phyloP scores from a whole-genome alignment of 2,113 vertebrate genomes.

The Bolborhynchus lineola region DNA sequence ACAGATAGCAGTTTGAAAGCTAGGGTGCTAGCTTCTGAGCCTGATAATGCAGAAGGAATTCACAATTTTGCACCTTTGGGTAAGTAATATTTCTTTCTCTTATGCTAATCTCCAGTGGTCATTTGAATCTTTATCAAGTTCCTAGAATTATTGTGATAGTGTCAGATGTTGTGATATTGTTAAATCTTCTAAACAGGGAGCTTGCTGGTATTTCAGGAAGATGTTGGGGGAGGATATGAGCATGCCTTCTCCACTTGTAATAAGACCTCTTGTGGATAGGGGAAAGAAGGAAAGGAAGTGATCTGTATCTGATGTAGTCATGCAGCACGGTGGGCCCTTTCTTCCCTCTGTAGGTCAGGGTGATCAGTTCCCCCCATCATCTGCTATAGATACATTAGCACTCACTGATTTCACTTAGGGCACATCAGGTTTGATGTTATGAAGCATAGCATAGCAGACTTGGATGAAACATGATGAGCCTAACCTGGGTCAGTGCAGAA shows the following conservation, averaged over 20 bases:
- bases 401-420: background rate
- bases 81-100: slow-evolving; percentile 52
- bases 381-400: background rate
- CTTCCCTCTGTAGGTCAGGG: background rate
- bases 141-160: background rate
- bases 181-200: background rate
- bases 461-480: background rate
- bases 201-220: background rate
- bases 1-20: slow-evolving; percentile 93
- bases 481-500: background rate
- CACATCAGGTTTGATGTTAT: background rate
- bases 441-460: background rate
- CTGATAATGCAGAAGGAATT: slow-evolving; percentile 96
- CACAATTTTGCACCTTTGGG: slow-evolving; percentile 98
- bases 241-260: background rate
- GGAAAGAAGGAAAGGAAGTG: background rate
- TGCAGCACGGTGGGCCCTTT: background rate
- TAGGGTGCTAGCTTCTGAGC: slow-evolving; percentile 93
- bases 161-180: background rate
- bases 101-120: background rate
- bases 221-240: background rate
- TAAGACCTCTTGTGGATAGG: background rate
- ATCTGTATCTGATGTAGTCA: background rate
- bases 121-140: background rate
- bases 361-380: background rate